A percentile compares a stretch with the other conserved stretches of the same genome.
Evolutionary conservation across 2,888 invertebrate species (phyloP).

Genomic region (Himalopsyche kuldschensis): DNA sequence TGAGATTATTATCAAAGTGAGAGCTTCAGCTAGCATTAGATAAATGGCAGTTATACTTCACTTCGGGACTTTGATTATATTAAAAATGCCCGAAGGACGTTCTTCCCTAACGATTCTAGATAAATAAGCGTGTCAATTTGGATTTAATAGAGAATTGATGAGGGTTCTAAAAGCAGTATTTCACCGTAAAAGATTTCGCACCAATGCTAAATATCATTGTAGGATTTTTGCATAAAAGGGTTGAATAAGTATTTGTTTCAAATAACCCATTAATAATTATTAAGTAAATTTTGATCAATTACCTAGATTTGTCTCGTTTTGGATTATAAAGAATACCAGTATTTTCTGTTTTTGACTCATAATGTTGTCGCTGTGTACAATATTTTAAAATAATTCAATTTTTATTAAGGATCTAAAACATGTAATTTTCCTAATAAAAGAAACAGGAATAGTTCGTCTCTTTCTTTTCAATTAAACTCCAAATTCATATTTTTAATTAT

Average conservation of each 20-base stretch:
- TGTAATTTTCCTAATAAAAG: background rate
- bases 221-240: background rate
- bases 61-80: conserved; percentile 7
- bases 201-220: background rate
- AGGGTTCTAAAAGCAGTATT: background rate
- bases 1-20: background rate
- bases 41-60: conserved; percentile 1
- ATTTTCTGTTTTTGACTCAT: too few relatives aligned
- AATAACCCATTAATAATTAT: too few relatives aligned
- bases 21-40: background rate
- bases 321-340: too few relatives aligned
- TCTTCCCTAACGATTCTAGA: background rate
- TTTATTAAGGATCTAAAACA: too few relatives aligned
- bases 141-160: conserved; percentile 3
- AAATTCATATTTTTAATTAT: too few relatives aligned
- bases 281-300: too few relatives aligned
- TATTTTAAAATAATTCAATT: too few relatives aligned
- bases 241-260: background rate
- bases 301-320: too few relatives aligned
- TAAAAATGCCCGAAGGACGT: conserved; percentile 7
- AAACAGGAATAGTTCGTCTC: background rate
- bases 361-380: too few relatives aligned
- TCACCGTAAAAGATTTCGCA: background rate
- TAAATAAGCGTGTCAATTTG: conserved; percentile 4
- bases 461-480: background rate